phyloP scores from a whole-genome alignment of 2,113 vertebrate species.

The Atlantisia rogersi region DNA sequence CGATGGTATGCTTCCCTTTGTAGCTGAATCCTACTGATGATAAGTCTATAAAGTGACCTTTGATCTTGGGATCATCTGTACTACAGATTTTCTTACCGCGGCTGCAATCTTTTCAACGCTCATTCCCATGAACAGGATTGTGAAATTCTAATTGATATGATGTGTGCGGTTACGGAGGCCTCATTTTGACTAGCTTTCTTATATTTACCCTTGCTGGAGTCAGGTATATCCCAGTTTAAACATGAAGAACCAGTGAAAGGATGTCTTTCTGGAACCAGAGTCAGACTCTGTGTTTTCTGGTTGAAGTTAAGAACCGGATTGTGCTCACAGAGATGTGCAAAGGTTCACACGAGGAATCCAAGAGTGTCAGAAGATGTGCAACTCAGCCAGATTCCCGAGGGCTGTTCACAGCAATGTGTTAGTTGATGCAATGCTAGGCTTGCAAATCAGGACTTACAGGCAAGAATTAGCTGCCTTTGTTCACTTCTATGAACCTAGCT shows the following conservation, averaged over 20 bases:
- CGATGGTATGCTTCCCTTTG: neutral
- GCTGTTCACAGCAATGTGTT: neutral
- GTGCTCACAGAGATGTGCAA: neutral
- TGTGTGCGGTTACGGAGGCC: neutral
- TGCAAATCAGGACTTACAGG: neutral
- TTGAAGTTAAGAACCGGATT: neutral
- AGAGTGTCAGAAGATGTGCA: neutral
- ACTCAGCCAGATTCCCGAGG: neutral
- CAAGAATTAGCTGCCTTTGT: neutral
- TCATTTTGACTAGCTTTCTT: neutral
- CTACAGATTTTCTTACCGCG: neutral
- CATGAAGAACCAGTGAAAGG: neutral
- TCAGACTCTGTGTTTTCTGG: neutral
- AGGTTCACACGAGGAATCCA: neutral
- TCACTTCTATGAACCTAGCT: neutral
- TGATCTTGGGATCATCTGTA: neutral
- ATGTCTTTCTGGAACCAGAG: fast-evolving
- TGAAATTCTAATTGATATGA: neutral
- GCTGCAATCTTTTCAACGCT: neutral
- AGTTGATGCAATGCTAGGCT: neutral
- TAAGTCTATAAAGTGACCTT: neutral
- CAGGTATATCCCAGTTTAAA: neutral
- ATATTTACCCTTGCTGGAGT: neutral
- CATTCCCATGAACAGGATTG: neutral
- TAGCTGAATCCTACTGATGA: neutral